Base-by-base conservation (phyloP, 2,888 invertebrate genomes). In the Campopleginae sp. region DNA sequence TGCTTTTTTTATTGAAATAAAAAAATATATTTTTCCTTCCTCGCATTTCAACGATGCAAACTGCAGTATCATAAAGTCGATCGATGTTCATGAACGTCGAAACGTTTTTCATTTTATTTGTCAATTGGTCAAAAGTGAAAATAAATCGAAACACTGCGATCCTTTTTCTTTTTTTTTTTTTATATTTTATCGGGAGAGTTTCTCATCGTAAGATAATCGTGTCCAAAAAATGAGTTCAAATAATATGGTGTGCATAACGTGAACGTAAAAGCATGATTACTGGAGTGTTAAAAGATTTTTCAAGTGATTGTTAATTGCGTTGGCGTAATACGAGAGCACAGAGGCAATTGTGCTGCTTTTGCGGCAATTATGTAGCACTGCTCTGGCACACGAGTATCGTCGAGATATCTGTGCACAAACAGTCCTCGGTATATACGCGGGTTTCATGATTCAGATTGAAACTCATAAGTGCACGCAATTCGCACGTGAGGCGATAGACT, bases 231-330 rank as follows among this genome's bases (percentile, higher is more conserved):
- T n/a, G n/a, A n/a, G 19, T 46, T 1, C 23, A 33, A 10, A 51
- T 63, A 38, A 31, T 61, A 61, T 61, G 10, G 38, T n/a, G 44
- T 27, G 61, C 8, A 31, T n/a, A 61, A 46, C 6, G 27, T 42
- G 61, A 27, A 5, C 44, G 61, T 61, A 31, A 33, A 31, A n/a
- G 23, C 44, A 66, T 38, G 27, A 68, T 85, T 81, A 78, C 74
- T 61, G 63, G 38, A 75, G 74, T 81, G 61, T 19, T 44, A 44
- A 80, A 70, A 85, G 84, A 85, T 85, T 74, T 68, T 74, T 78
- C 19, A 51, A 42, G 48, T 42, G 81, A 81, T 85, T 85, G 84
- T 78, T 85, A 85, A 85, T 85, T 78, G 77, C 76, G 44, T 85
- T 81, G 68, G 81, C 81, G 81, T 81, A 85, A 85, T 85, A 78